phyloP scores from a whole-genome alignment of 2,888 invertebrate species.

The Rotaria magnacalcarata region DNA sequence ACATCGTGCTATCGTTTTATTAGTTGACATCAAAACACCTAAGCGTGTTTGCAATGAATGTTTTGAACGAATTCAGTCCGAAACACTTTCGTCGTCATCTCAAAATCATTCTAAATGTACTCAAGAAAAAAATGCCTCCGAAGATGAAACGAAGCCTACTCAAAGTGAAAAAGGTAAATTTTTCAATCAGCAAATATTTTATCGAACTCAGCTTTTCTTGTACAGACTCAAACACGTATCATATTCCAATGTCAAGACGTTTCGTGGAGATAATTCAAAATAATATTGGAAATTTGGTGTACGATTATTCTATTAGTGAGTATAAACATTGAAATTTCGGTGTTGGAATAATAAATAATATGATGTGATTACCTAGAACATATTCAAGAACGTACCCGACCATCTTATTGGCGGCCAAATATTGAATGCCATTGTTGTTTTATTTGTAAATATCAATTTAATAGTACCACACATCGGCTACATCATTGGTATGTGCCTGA shows the following conservation, averaged over 20 bases:
- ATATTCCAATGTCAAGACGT: neutral
- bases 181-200: no score
- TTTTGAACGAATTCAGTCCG: conserved; percentile 51
- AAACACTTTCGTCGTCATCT: neutral
- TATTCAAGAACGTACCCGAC: conserved; percentile 72
- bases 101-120: no score
- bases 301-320: neutral
- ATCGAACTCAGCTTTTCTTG: no score
- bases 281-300: neutral
- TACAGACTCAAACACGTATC: neutral
- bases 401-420: conserved; percentile 76
- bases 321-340: neutral
- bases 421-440: conserved; percentile 67
- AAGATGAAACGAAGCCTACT: neutral
- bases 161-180: no score
- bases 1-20: conserved; percentile 68
- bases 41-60: conserved; percentile 74
- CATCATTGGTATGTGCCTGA: neutral
- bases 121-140: neutral
- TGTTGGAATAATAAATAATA: neutral
- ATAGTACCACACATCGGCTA: conserved; percentile 43
- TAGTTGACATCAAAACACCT: conserved; percentile 68
- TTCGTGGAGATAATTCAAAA: neutral
- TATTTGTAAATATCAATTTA: conserved; percentile 67
- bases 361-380: conserved; percentile 52